Evolutionary conservation across 2,797 vertebrate species (phyloP).

Genomic region (Rhinogobio ventralis): DNA sequence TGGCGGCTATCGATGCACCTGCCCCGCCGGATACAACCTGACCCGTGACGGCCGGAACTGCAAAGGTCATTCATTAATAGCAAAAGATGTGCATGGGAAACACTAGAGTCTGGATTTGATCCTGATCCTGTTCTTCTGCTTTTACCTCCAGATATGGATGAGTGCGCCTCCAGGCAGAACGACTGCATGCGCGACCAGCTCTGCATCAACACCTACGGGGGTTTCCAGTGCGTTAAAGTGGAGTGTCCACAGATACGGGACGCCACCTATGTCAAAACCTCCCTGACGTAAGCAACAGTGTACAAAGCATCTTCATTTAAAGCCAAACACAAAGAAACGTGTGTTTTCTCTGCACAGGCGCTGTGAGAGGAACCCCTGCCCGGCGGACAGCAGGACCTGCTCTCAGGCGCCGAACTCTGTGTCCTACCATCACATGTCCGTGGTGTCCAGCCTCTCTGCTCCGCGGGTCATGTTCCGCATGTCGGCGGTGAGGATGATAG

Average conservation of each 20-base stretch:
- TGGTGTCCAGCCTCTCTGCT: constrained; percentile 84
- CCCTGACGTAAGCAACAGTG: constrained; percentile 79
- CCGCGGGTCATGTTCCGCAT: constrained; percentile 87
- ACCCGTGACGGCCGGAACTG: constrained; percentile 80
- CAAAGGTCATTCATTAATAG: constrained; percentile 74
- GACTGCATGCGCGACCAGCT: constrained; percentile 83
- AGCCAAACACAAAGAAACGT: background rate
- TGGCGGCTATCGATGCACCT: constrained; percentile 86
- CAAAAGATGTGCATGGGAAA: background rate
- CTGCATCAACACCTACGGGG: constrained; percentile 87
- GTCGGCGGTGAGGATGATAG: constrained; percentile 79
- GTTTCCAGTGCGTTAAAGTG: constrained; percentile 82
- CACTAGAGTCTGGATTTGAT: background rate
- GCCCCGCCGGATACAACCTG: constrained; percentile 83
- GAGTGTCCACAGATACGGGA: constrained; percentile 82
- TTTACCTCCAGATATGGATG: constrained; percentile 82
- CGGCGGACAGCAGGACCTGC: constrained; percentile 83
- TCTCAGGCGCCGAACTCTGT: constrained; percentile 83
- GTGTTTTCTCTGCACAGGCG: constrained; percentile 72
- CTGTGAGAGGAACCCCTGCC: constrained; percentile 88
- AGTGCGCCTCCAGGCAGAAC: constrained; percentile 81
- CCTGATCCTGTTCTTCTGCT: background rate
- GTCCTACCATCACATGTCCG: constrained; percentile 87
- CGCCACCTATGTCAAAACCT: constrained; percentile 86
- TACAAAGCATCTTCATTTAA: background rate